Conservation (phyloP, 2,888 invertebrate genomes). For the Pterostichus madidus region DNA sequence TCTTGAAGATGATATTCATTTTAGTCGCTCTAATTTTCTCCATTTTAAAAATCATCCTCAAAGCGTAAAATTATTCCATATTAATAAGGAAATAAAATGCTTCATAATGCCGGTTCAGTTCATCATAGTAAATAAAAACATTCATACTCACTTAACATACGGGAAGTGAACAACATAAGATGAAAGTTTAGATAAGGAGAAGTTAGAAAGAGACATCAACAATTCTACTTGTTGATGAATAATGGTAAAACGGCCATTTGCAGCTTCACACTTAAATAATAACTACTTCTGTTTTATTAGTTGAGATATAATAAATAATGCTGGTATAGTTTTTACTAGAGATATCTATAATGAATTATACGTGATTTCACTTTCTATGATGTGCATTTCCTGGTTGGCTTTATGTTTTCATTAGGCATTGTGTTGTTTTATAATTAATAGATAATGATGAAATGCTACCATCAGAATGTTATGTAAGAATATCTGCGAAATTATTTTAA, state of each 20-base stretch:
- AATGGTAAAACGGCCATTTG: background rate
- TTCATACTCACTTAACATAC: background rate
- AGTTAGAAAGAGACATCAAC: background rate
- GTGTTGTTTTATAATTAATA: constrained; percentile 1
- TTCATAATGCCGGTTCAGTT: too few species aligned
- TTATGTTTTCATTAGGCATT: background rate
- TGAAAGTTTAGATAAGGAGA: constrained; percentile 22
- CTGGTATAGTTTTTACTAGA: background rate
- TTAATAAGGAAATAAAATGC: constrained; percentile 12
- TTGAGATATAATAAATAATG: constrained; percentile 13
- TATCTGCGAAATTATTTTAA: too few species aligned
- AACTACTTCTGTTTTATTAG: constrained; percentile 8
- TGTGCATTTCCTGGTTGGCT: constrained; percentile 3
- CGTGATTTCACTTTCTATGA: constrained; percentile 32
- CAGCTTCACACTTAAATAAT: background rate
- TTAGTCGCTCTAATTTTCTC: background rate
- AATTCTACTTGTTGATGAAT: background rate
- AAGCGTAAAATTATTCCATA: background rate
- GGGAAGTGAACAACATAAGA: constrained; percentile 29
- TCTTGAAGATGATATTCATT: constrained; percentile 4
- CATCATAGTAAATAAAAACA: background rate
- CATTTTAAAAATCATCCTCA: too few species aligned
- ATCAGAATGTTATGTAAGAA: too few species aligned
- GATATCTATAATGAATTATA: constrained; percentile 13
- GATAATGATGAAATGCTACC: background rate